Percentiles rank a stretch among this genome's conserved stretches.
Conservation (phyloP, 2,113 vertebrate species). For the Corythornis cristatus region DNA sequence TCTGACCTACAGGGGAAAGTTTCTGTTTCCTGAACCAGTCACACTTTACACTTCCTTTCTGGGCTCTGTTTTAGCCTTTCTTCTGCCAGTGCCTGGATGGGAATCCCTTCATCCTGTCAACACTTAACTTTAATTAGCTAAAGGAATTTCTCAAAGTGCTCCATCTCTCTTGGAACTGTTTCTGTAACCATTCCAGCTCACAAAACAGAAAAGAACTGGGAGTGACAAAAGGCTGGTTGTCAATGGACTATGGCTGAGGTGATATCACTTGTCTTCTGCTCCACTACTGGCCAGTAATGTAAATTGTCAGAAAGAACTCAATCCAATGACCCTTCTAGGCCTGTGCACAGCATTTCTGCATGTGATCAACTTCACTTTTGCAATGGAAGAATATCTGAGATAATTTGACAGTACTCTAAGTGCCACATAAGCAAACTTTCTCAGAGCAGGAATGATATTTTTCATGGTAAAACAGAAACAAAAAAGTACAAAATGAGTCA, state of each 20-base stretch:
- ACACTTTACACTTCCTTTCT: background rate
- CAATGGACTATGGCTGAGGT: background rate
- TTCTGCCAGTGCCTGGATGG: background rate
- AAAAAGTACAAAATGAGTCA: background rate
- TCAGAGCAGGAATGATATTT: background rate
- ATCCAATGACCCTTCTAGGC: background rate
- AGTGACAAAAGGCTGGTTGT: background rate
- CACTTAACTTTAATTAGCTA: background rate
- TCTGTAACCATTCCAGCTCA: background rate
- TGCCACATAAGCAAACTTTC: background rate
- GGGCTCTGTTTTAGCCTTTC: background rate
- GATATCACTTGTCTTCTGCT: background rate
- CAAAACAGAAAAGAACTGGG: background rate
- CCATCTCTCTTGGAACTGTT: background rate
- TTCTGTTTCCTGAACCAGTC: background rate
- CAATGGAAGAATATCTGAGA: background rate
- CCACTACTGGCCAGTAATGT: background rate
- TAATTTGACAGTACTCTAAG: background rate
- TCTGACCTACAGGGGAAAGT: background rate
- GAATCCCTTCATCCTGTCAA: background rate
- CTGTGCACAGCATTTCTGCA: background rate
- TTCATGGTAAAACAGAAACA: background rate
- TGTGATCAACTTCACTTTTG: accelerated
- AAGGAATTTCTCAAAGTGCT: background rate
- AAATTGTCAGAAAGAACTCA: background rate